phyloP scores from a whole-genome alignment of 2,888 invertebrate genomes.

The Lasioglossum marginatum region DNA sequence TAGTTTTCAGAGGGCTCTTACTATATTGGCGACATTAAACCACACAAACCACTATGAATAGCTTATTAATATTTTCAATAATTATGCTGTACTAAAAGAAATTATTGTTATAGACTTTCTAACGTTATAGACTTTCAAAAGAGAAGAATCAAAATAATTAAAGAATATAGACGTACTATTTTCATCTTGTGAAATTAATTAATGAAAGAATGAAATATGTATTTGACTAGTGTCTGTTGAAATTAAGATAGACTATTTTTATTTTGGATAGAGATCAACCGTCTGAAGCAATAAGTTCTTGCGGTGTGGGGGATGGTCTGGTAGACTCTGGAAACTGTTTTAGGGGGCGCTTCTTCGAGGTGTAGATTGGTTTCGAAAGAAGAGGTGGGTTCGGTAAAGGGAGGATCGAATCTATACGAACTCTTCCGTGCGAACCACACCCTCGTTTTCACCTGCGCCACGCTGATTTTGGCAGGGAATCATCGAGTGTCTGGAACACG shows the following conservation, averaged over 20 bases:
- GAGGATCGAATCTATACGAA: background rate
- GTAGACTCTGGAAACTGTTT: background rate
- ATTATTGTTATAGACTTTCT: background rate
- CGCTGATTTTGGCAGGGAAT: background rate
- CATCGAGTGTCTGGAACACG: background rate
- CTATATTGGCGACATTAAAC: background rate
- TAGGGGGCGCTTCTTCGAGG: background rate
- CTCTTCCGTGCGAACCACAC: background rate
- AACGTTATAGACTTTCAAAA: too few relatives aligned
- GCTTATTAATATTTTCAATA: background rate
- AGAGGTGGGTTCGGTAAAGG: background rate
- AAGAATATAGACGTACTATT: too few relatives aligned
- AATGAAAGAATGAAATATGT: too few relatives aligned
- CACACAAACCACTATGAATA: too few relatives aligned
- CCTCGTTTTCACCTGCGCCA: constrained; percentile 2
- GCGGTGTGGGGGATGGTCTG: background rate
- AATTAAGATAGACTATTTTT: background rate
- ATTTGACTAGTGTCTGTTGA: too few relatives aligned
- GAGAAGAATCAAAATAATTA: too few relatives aligned
- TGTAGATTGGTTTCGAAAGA: background rate
- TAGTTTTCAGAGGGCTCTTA: too few relatives aligned
- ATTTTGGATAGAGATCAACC: background rate
- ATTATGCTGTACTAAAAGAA: background rate
- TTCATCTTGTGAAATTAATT: too few relatives aligned
- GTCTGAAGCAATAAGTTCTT: background rate